These are phyloP conservation scores for Slavum lentiscoides DNA, from an alignment of 2,888 invertebrate genomes.

Conservation along the genomic window DNA sequence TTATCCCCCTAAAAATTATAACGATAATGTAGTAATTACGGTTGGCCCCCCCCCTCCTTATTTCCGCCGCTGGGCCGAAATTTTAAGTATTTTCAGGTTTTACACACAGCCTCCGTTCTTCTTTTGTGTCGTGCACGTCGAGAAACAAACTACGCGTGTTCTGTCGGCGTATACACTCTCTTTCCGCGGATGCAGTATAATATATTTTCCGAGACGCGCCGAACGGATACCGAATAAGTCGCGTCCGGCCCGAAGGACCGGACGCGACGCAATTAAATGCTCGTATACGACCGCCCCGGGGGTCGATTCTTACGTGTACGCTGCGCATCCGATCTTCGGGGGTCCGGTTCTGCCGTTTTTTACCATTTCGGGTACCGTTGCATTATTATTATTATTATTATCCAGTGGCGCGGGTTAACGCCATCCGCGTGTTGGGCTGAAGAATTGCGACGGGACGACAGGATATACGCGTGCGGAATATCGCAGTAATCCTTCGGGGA, in stretches of 20 bases:
- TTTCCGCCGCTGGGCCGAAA: too few species aligned
- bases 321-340: not conserved
- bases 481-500: too few species aligned
- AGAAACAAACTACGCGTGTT: constrained; percentile 52
- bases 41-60: constrained; percentile 44
- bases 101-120: not conserved
- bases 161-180: not conserved
- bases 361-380: too few species aligned
- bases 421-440: too few species aligned
- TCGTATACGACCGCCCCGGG: not conserved
- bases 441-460: too few species aligned
- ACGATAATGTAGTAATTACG: constrained; percentile 46
- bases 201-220: constrained; percentile 2
- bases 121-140: constrained; percentile 46
- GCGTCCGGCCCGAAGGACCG: constrained; percentile 38
- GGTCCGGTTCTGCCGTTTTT: too few species aligned
- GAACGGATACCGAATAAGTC: constrained; percentile 31
- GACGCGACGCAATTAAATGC: constrained; percentile 38
- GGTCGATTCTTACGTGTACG: constrained; percentile 6
- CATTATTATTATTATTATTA: too few species aligned
- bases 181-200: constrained; percentile 7
- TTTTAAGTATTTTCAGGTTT: too few species aligned
- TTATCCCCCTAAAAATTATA: constrained; percentile 9
- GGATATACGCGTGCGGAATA: too few species aligned
- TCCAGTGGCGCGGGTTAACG: too few species aligned